Base-by-base conservation (phyloP, 2,888 invertebrate species). In the Gerris lacustris region DNA sequence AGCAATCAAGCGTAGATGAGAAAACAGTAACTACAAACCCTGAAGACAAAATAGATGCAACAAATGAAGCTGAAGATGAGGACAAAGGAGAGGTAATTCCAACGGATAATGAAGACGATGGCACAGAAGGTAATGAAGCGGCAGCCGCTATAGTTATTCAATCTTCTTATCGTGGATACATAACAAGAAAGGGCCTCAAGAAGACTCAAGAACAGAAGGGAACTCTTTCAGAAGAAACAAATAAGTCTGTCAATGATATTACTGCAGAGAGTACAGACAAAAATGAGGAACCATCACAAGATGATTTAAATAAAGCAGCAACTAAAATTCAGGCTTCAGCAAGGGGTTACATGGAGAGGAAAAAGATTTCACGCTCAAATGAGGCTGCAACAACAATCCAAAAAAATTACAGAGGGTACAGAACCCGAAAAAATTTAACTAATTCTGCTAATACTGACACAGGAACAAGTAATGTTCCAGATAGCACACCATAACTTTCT, bases 131-230 rank as follows among this genome's bases (percentile, higher is more conserved):
- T 17, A 7, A 47, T 44, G 45, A 73, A 47, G 74, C 75, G 11
- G 72, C 74, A 77, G 85, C 85, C 44, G 84, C 84, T 9, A 82
- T 82, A 11, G 84, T 82, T 76, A 85, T 85, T 69, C 85, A 85
- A 78, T 83, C 84, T 43, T 82, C 82, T 71, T 85, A 84, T 77
- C 81, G 84, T 45, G 84, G 84, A 5, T 85, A 83, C 74, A 80
- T 83, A 63, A 73, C 75, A 11, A 74, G 77, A 45, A 76, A 77
- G 66, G 9, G 64, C 15, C 11, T 67, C 0, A 70, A 70, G 45
- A 67, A 63, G 69, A 67, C 71, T 64, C 72, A 71, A 62, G 72
- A 73, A 70, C 47, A 69, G 6, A 71, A 73, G 47, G 67, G 69
- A 43, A 71, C 71, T 71, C 69, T 31, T 31, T 1, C 31, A 31